phyloP scores from a whole-genome alignment of 2,888 invertebrate genomes.

The Lepidochitona cinerea region DNA sequence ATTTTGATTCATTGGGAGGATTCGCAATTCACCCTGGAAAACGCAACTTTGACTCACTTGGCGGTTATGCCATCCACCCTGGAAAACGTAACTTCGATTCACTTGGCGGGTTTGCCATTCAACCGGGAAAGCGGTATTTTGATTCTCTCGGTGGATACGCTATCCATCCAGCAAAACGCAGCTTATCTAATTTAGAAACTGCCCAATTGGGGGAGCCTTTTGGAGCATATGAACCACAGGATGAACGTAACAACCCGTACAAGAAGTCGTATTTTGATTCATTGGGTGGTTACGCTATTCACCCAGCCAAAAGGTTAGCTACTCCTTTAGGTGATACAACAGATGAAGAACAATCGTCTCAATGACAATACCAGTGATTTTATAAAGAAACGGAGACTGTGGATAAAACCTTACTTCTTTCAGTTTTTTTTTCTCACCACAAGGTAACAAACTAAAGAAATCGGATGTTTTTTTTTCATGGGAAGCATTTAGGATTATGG shows the following conservation, averaged over 20 bases:
- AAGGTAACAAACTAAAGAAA: no score
- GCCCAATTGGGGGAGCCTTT: neutral
- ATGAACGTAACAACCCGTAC: neutral
- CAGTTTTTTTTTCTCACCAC: no score
- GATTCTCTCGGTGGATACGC: neutral
- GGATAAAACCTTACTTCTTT: no score
- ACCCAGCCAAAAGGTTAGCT: neutral
- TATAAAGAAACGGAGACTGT: no score
- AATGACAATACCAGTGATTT: no score
- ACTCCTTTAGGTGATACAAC: no score
- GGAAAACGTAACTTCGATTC: conserved; percentile 2
- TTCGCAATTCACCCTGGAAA: neutral
- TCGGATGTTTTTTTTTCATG: no score
- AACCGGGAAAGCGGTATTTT: neutral
- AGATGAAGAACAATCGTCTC: no score
- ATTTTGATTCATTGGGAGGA: conserved; percentile 1
- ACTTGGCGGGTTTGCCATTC: neutral
- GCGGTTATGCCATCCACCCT: neutral
- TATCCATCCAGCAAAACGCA: no score
- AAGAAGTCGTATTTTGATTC: conserved; percentile 2
- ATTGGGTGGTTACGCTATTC: neutral
- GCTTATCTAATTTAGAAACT: neutral
- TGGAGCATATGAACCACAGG: neutral
- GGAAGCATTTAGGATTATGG: no score
- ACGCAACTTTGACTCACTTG: neutral